Percentiles rank a stretch among this genome's conserved stretches.
Evolutionary conservation across 1,140 invertebrate species (phyloP).

Genomic region (Heliconius eleuchia): DNA sequence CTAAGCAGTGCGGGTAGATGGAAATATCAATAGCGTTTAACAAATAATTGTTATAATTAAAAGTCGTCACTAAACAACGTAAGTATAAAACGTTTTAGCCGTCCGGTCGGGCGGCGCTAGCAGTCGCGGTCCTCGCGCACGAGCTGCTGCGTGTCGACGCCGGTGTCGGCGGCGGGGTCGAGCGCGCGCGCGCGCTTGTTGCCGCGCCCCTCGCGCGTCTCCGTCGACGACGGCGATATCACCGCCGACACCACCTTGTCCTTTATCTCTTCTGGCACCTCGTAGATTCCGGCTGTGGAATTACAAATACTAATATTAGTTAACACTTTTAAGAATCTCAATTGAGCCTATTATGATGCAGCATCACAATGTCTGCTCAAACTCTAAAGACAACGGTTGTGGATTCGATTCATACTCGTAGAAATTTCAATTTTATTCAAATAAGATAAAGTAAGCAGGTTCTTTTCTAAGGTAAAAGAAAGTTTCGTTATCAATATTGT

Average conservation of each 20-base stretch:
- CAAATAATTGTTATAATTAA: not conserved
- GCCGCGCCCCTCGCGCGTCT: constrained; percentile 76
- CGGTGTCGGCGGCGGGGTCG: constrained; percentile 92
- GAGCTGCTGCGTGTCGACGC: constrained; percentile 94
- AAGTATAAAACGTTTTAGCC: not conserved
- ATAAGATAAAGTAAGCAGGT: no score
- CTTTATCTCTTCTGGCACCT: constrained; percentile 89
- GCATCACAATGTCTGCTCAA: no score
- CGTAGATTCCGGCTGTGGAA: constrained; percentile 85
- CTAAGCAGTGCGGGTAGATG: not conserved
- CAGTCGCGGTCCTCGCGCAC: constrained; percentile 90
- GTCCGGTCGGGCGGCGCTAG: constrained; percentile 51
- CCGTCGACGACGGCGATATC: constrained; percentile 88
- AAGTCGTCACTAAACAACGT: not conserved
- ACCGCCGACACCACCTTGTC: constrained; percentile 86
- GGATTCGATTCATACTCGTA: no score
- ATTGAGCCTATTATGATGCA: no score
- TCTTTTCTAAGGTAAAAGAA: no score
- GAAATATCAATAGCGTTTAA: not conserved
- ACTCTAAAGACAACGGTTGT: no score
- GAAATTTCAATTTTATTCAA: no score
- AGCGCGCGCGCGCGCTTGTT: constrained; percentile 81
- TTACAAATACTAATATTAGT: not conserved
- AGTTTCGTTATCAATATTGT: no score
- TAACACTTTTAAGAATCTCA: not conserved